Percentiles rank a stretch among this genome's conserved stretches.
phyloP scores from a whole-genome alignment of 1,140 invertebrate species.

The Drosophila nebulosa region DNA sequence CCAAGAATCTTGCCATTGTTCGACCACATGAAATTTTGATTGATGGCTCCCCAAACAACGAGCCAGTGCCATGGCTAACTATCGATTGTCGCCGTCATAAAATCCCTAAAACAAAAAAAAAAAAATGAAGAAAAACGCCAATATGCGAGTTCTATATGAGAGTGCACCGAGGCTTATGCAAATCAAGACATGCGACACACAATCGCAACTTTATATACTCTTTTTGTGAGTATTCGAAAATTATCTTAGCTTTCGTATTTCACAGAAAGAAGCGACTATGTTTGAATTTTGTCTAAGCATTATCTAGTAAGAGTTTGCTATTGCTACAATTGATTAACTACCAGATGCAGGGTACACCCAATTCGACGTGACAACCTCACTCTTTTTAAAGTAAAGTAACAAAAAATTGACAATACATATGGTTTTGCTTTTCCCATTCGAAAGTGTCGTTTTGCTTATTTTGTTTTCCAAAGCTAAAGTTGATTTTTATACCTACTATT shows the following conservation, averaged over 20 bases:
- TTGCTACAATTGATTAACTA: no score
- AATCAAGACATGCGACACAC: slow-evolving; percentile 69
- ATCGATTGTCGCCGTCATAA: slow-evolving; percentile 77
- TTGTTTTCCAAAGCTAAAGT: slow-evolving; percentile 33
- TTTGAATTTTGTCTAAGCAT: no score
- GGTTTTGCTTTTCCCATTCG: slow-evolving; percentile 56
- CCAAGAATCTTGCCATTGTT: slow-evolving; percentile 33
- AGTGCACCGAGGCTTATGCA: slow-evolving; percentile 64
- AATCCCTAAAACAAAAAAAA: slow-evolving; percentile 47
- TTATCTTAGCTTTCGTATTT: neutral
- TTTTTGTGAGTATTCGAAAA: neutral
- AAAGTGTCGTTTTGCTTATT: slow-evolving; percentile 1
- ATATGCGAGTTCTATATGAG: slow-evolving; percentile 4
- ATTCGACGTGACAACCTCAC: neutral
- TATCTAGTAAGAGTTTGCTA: no score
- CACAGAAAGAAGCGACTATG: no score
- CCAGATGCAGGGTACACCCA: neutral
- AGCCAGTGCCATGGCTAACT: slow-evolving; percentile 26
- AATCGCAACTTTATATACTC: neutral
- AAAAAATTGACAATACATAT: slow-evolving; percentile 58
- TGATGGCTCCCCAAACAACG: slow-evolving; percentile 55
- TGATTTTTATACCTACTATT: slow-evolving; percentile 58
- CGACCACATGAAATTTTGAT: slow-evolving; percentile 72
- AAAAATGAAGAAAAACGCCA: neutral
- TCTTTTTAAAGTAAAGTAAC: neutral